Base-by-base conservation (phyloP, 2,797 vertebrate species). In the Gymnothorax javanicus region DNA sequence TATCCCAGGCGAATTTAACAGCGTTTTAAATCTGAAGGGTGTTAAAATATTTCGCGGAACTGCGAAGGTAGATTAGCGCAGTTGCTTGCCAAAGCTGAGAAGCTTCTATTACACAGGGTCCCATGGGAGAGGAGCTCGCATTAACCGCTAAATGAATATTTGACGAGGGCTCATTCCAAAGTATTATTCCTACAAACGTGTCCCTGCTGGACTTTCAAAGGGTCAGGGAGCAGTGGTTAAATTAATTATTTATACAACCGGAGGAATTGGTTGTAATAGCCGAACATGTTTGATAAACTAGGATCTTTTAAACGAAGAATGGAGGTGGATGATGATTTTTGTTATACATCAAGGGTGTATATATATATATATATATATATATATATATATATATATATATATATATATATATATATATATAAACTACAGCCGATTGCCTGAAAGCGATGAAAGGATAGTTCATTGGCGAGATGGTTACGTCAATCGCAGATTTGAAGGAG, bases 61-160 rank as follows among this genome's bases (percentile, higher is more conserved):
- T 92, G 93, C 92, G 89, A 94, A 93, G 93, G 94, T 96, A 97
- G 97, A 98, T 98, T 97, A 97, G 95, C 95, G 93, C 95, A 95
- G 95, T 95, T 96, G 95, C 95, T 97, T 96, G 97, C 97, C 96
- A 96, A 94, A 93, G 94, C 94, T 90, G 94, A 91, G 94, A 95
- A 95, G 94, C 95, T 95, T 95, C 94, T 96, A 96, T 97, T 96
- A 95, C 95, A 94, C 94, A 85, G 88, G 82, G 95, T 97, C 98
- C 96, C 97, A 91, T 93, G 97, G 97, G 98, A 95, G 93, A 95
- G 94, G 92, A 93, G 96, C 96, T 98, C 96, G 96, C 97, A 97
- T 97, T 97, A 97, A 97, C 96, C 96, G 96, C 96, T 97, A 97
- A 98, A 99, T 99, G 97, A 99, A 98, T 99, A 99, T 99, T 99